A percentile compares a stretch with the other conserved stretches of the same genome.
Conservation (phyloP, 1,140 invertebrate species). For the Brachystomella parvula region DNA sequence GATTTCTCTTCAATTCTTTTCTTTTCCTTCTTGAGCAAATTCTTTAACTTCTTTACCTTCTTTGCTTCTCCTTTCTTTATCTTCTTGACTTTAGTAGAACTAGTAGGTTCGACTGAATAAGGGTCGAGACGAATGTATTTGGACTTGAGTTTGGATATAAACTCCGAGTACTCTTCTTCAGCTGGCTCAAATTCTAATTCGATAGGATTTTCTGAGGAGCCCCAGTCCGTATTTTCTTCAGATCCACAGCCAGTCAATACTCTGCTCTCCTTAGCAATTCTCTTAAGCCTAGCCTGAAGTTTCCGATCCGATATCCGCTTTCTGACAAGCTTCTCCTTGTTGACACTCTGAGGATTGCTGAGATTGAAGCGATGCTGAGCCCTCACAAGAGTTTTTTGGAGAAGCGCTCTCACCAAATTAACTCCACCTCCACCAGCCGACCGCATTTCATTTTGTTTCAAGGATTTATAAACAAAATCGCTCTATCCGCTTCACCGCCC, state of each 20-base stretch:
- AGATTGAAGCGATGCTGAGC: constrained; percentile 30
- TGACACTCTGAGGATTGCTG: not conserved
- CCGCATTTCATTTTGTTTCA: constrained; percentile 32
- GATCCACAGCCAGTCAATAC: not conserved
- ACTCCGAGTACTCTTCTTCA: not conserved
- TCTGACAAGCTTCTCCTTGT: not conserved
- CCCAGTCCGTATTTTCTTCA: not conserved
- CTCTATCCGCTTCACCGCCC: too few relatives aligned
- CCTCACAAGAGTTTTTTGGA: constrained; percentile 28
- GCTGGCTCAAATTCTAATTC: not conserved
- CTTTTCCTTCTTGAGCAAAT: not conserved
- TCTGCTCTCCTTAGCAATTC: not conserved
- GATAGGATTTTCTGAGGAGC: not conserved
- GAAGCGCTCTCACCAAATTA: constrained; percentile 33
- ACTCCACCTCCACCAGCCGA: constrained; percentile 28
- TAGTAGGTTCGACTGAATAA: not conserved
- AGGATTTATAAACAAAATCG: too few relatives aligned
- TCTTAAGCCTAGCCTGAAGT: not conserved
- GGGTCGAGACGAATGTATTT: not conserved
- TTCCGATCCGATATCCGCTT: not conserved
- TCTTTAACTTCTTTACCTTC: constrained; percentile 9
- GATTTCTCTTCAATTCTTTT: not conserved
- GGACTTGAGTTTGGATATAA: not conserved
- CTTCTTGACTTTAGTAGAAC: not conserved
- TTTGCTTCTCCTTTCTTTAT: not conserved